Conservation (phyloP, 2,797 vertebrate species). For the Falco biarmicus region DNA sequence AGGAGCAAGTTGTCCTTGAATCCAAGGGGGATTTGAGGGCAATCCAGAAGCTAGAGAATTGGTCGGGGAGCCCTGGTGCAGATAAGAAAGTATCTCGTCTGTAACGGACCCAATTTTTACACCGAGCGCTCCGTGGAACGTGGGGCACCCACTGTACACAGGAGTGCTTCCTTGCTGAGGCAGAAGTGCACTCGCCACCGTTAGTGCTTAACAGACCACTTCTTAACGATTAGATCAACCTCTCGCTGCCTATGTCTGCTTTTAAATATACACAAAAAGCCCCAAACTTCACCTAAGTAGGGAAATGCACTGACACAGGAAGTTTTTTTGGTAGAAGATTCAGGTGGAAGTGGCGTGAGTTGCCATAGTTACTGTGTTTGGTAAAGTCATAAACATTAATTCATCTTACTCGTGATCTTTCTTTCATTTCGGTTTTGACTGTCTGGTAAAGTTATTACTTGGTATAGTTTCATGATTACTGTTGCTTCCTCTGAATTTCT, state of each 20-base stretch:
- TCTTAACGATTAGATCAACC: background rate
- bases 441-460: background rate
- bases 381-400: background rate
- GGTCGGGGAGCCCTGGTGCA: background rate
- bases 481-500: background rate
- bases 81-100: background rate
- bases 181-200: rapidly evolving
- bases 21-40: background rate
- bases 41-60: background rate
- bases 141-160: background rate
- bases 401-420: background rate
- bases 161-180: background rate
- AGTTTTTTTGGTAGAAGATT: background rate
- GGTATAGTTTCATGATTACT: background rate
- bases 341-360: background rate
- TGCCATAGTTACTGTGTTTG: background rate
- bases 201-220: background rate
- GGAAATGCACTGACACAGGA: background rate
- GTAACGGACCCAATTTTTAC: background rate
- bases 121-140: background rate
- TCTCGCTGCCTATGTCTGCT: background rate
- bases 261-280: background rate
- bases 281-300: background rate
- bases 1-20: background rate
- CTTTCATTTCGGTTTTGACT: background rate